phyloP scores from a whole-genome alignment of 2,888 invertebrate species.

The Noctua pronuba region DNA sequence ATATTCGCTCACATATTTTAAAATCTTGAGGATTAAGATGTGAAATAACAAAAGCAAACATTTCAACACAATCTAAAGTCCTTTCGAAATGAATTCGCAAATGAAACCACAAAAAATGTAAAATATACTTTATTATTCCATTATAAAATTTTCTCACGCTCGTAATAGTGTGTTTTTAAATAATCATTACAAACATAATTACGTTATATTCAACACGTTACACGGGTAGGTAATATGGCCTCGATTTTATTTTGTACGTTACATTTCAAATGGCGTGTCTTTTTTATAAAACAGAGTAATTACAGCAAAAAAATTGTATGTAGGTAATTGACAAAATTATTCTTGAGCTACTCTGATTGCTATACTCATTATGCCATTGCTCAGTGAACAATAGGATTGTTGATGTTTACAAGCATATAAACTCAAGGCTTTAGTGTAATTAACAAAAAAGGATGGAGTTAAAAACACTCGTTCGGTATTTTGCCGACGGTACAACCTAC shows the following conservation, averaged over 20 bases:
- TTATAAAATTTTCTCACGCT: constrained; percentile 67
- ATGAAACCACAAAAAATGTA: constrained; percentile 58
- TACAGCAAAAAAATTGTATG: constrained; percentile 49
- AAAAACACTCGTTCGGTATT: constrained; percentile 11
- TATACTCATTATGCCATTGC: constrained; percentile 54
- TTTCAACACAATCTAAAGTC: constrained; percentile 28
- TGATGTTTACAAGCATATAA: constrained; percentile 32
- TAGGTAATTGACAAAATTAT: constrained; percentile 68
- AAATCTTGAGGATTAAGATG: not conserved
- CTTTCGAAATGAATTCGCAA: constrained; percentile 21
- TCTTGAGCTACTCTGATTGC: constrained; percentile 59
- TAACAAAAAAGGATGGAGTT: constrained; percentile 27
- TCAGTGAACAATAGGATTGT: constrained; percentile 52
- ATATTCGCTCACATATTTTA: not conserved
- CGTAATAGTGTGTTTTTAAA: constrained; percentile 57
- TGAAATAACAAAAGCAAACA: constrained; percentile 9
- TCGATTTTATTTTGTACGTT: constrained; percentile 68
- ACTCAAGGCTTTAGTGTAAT: constrained; percentile 51
- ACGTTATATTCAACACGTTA: constrained; percentile 49
- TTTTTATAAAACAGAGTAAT: constrained; percentile 33
- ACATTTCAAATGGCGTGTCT: constrained; percentile 52
- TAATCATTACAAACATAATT: constrained; percentile 49
- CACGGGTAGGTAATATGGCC: constrained; percentile 63
- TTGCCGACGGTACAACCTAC: not conserved
- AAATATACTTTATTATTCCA: constrained; percentile 70